Evolutionary conservation across 2,888 invertebrate genomes (phyloP), one percentile per base, ranked within the genome.

Genomic region (Hirtodrosophila duncani): DNA sequence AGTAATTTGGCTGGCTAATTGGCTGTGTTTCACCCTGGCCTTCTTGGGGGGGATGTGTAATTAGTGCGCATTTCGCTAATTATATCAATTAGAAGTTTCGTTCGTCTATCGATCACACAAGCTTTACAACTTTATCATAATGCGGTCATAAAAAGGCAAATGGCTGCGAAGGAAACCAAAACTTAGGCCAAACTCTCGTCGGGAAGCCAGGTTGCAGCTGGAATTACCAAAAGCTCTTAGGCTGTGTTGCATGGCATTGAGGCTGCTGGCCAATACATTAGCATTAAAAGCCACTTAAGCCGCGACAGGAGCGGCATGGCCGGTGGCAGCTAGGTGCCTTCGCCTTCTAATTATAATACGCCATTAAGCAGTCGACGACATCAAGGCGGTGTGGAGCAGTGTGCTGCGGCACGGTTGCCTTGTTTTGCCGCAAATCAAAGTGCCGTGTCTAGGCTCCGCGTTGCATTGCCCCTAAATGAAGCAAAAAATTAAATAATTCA

Each of bases 401-500:
- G n/a, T n/a, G n/a, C n/a, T n/a, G n/a, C 51, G 24, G 26, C 33
- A 21, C 29, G 30, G 63, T 48, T 31, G 26, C 30, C 18, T 52
- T 41, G 55, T 62, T 62, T 45, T n/a, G n/a, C 59, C 50, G 75
- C 59, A 75, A 79, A 79, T 77, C 81, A 79, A 75, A 72, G 80
- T 67, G 71, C 52, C 50, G 60, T n/a, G n/a, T 37, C 65, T 61
- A 51, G 53, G 34, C 53, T 9, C 8, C 31, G 21, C 26, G 17
- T 16, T 27, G 38, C 38, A 16, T 14, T 10, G 29, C 7, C 27
- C 39, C 68, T 63, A 83, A 83, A 84, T 82, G 82, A 81, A 82
- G 83, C 80, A 83, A 84, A 84, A 84, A 84, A 84, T 84, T 84
- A 84, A 84, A 84, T 84, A 84, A 84, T 86, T 86, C 86, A 85